These are phyloP conservation scores for Scaeva pyrastri DNA, from an alignment of 2,888 invertebrate species.

Conservation along the genomic window DNA sequence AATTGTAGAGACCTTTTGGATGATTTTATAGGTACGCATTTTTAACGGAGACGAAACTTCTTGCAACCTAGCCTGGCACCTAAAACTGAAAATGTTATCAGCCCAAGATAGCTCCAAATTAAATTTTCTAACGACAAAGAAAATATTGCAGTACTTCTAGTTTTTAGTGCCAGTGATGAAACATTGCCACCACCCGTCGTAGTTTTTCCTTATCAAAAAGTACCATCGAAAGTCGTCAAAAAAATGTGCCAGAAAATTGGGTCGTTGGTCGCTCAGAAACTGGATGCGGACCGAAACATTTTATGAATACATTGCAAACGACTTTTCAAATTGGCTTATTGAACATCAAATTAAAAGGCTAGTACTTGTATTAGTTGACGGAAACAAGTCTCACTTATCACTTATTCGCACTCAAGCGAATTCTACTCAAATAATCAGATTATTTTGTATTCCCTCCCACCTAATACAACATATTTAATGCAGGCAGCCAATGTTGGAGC, in stretches of 20 bases:
- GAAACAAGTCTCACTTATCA: slow-evolving; percentile 40
- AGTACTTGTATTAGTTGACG: slow-evolving; percentile 39
- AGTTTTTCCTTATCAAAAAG: neutral
- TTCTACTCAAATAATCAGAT: slow-evolving; percentile 28
- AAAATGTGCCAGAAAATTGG: too few species aligned
- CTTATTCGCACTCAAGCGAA: slow-evolving; percentile 28
- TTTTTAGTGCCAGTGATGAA: slow-evolving; percentile 37
- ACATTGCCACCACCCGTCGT: slow-evolving; percentile 5
- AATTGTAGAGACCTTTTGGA: too few species aligned
- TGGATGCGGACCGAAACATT: too few species aligned
- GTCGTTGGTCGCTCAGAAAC: too few species aligned
- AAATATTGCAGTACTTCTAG: slow-evolving; percentile 23
- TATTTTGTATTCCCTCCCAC: slow-evolving; percentile 38
- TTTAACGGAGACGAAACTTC: too few species aligned
- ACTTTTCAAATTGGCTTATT: slow-evolving; percentile 35
- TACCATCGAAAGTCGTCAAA: neutral
- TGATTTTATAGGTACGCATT: too few species aligned
- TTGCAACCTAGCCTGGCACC: too few species aligned
- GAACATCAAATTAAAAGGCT: slow-evolving; percentile 30
- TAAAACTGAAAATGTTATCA: too few species aligned
- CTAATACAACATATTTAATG: slow-evolving; percentile 47
- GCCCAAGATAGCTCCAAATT: too few species aligned
- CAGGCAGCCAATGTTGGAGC: slow-evolving; percentile 49
- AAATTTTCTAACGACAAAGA: slow-evolving; percentile 10
- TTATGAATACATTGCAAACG: slow-evolving; percentile 39